phyloP scores from a whole-genome alignment of 2,797 vertebrate genomes.

The Brotula barbata region DNA sequence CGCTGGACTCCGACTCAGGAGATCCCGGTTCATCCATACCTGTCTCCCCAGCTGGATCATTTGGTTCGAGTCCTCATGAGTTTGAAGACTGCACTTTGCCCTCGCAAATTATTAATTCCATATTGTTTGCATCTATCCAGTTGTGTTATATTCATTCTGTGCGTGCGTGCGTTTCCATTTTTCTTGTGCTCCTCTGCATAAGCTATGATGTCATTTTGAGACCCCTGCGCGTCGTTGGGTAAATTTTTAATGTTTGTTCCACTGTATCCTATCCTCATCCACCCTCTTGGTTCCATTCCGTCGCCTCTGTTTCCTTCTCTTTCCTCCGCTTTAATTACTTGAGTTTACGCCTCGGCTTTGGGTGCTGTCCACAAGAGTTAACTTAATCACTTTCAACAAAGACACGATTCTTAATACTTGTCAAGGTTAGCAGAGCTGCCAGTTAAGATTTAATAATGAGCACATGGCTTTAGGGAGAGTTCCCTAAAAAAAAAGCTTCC shows the following conservation, averaged over 20 bases:
- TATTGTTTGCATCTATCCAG: no score
- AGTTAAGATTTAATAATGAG: constrained; percentile 70
- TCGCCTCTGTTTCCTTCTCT: not conserved
- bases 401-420: constrained; percentile 42
- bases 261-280: not conserved
- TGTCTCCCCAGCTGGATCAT: no score
- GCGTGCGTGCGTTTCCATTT: no score
- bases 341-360: constrained; percentile 1
- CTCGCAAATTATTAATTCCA: no score
- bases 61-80: no score
- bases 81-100: no score
- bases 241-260: not conserved
- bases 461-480: constrained; percentile 62
- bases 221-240: no score
- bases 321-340: not conserved
- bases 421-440: constrained; percentile 74
- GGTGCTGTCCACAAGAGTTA: constrained; percentile 41
- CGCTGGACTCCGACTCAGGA: no score
- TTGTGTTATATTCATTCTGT: no score
- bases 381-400: constrained; percentile 41
- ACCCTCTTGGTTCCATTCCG: not conserved
- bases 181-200: no score
- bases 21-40: no score
- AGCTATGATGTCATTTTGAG: no score
- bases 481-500: constrained; percentile 52